A percentile compares a stretch with the other conserved stretches of the same genome.
phyloP scores from a whole-genome alignment of 2,113 vertebrate genomes.

The Xyliphius kryptos region DNA sequence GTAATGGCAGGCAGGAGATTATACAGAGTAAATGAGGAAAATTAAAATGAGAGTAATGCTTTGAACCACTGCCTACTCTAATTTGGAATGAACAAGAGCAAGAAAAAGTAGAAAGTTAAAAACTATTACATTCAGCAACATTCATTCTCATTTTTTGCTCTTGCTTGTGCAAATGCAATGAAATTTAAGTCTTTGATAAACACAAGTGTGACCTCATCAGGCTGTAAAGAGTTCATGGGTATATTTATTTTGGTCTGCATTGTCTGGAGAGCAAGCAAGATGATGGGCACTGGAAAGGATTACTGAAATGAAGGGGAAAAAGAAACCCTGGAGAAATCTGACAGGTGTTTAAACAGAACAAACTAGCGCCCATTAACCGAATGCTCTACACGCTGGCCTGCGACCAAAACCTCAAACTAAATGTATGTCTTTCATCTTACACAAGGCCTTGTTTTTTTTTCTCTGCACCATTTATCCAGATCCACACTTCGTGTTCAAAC shows the following conservation, averaged over 20 bases:
- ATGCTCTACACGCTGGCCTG: conserved; percentile 3
- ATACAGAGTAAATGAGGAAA: conserved; percentile 25
- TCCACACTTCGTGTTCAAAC: conserved; percentile 34
- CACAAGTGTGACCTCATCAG: too few species aligned
- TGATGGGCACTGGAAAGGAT: too few species aligned
- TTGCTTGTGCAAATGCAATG: too few species aligned
- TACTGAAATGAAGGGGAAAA: too few species aligned
- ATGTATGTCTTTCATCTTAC: conserved; percentile 17
- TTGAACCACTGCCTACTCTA: background rate
- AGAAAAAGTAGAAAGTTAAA: too few species aligned
- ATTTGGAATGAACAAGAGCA: background rate
- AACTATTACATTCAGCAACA: too few species aligned
- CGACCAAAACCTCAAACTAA: conserved; percentile 15
- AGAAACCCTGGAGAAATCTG: background rate
- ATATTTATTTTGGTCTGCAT: too few species aligned
- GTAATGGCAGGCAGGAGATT: conserved; percentile 29
- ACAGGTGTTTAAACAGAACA: conserved; percentile 19
- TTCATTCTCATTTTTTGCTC: too few species aligned
- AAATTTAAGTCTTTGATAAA: too few species aligned
- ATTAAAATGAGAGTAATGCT: conserved; percentile 20
- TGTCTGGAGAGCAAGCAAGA: too few species aligned
- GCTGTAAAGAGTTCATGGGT: too few species aligned
- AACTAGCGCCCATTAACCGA: conserved; percentile 11
- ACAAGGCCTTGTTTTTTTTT: conserved; percentile 12
- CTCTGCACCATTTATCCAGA: conserved; percentile 29